A percentile compares a stretch with the other conserved stretches of the same genome.
phyloP scores from a whole-genome alignment of 2,888 invertebrate genomes.

The Rotaria macrura region DNA sequence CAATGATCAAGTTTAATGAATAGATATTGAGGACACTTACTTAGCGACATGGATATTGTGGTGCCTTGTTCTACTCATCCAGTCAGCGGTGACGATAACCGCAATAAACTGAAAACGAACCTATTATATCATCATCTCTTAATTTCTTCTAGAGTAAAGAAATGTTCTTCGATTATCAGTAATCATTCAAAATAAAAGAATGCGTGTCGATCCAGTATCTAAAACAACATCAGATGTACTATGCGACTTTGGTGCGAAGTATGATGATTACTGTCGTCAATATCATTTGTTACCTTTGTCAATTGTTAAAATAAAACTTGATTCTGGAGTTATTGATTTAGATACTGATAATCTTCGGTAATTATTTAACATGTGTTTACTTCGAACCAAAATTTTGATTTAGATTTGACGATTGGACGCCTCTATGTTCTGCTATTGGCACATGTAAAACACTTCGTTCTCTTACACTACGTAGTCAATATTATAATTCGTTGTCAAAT shows the following conservation, averaged over 20 bases:
- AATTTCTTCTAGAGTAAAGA: neutral
- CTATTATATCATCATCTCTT: neutral
- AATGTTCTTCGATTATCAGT: neutral
- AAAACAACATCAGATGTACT: neutral
- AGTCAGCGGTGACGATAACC: neutral
- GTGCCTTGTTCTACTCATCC: neutral
- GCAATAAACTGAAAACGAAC: neutral
- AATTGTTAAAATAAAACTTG: constrained; percentile 9
- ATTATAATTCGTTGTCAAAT: neutral
- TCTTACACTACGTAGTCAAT: constrained; percentile 4
- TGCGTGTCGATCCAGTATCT: neutral
- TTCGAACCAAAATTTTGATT: too few species aligned
- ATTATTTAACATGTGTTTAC: too few species aligned
- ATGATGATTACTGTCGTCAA: constrained; percentile 15
- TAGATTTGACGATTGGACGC: constrained; percentile 18
- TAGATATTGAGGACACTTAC: neutral
- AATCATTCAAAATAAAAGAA: neutral
- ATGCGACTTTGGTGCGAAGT: neutral
- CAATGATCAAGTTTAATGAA: neutral
- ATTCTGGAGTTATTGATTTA: constrained; percentile 6
- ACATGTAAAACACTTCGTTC: constrained; percentile 19
- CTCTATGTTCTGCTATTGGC: constrained; percentile 14
- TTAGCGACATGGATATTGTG: neutral
- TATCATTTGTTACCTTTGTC: constrained; percentile 6
- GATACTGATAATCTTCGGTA: neutral